Conservation (phyloP, 2,888 invertebrate species). For the Exocentrus adspersus region DNA sequence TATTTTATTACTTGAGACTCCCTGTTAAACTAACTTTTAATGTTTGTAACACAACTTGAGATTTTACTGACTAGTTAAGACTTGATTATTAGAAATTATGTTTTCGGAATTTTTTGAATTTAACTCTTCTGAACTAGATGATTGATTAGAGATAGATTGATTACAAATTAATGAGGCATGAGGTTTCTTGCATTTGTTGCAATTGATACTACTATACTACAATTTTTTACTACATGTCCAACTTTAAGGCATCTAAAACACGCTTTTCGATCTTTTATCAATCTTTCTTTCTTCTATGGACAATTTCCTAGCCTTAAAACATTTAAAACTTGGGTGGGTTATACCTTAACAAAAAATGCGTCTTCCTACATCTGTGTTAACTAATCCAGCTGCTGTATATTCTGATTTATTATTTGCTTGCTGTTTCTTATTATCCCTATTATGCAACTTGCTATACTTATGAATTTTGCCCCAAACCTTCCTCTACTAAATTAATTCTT, state of each 20-base stretch:
- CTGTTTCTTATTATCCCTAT: no score
- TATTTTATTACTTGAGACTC: no score
- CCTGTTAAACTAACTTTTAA: no score
- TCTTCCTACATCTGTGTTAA: constrained; percentile 2
- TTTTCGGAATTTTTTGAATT: no score
- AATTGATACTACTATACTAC: constrained; percentile 18
- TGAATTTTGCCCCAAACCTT: no score
- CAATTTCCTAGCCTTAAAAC: constrained; percentile 22
- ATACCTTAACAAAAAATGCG: constrained; percentile 18
- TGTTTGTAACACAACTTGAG: no score
- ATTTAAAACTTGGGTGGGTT: constrained; percentile 1
- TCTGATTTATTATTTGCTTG: no score
- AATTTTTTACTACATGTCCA: constrained; percentile 21
- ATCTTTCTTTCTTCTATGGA: constrained; percentile 2
- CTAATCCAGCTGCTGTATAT: background rate
- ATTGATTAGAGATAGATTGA: constrained; percentile 1
- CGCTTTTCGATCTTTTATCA: background rate
- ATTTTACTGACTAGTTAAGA: no score
- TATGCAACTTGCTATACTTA: no score
- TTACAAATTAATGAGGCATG: constrained; percentile 25
- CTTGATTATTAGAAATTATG: no score
- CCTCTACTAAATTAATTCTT: no score
- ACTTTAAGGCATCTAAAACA: constrained; percentile 20
- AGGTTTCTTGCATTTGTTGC: constrained; percentile 13
- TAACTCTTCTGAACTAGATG: constrained; percentile 8